phyloP scores from a whole-genome alignment of 2,888 invertebrate species.

The Eudasyphora cyanicolor region DNA sequence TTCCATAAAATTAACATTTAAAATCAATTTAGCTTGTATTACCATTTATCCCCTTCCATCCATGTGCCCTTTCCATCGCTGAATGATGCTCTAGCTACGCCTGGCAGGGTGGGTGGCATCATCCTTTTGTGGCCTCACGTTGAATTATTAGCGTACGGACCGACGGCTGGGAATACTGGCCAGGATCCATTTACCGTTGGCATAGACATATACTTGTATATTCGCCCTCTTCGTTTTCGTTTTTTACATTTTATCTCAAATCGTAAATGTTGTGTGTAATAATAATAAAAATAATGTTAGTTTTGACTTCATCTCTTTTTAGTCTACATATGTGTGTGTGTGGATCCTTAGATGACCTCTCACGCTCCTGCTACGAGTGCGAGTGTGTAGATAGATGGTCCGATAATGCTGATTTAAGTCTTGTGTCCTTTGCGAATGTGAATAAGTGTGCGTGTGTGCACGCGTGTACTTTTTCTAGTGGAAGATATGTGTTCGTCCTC shows the following conservation, averaged over 20 bases:
- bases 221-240: not conserved
- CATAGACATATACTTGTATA: conserved; percentile 11
- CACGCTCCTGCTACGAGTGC: not conserved
- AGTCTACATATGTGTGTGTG: no score
- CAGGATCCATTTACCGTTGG: conserved; percentile 37
- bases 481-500: not conserved
- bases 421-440: not conserved
- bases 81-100: no score
- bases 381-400: conserved; percentile 7
- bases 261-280: conserved; percentile 55
- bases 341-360: not conserved
- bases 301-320: conserved; percentile 46
- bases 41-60: not conserved
- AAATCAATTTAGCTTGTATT: conserved; percentile 55
- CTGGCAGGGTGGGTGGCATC: conserved; percentile 3
- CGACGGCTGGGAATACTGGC: not conserved
- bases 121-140: conserved; percentile 32
- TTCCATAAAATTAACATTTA: conserved; percentile 65
- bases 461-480: not conserved
- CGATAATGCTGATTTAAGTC: conserved; percentile 40
- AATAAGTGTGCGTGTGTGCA: not conserved
- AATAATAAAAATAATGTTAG: conserved; percentile 63
- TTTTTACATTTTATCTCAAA: conserved; percentile 53
- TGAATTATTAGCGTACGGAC: conserved; percentile 29
- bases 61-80: no score